Conservation (phyloP, 2,113 vertebrate species). For the Australoheros scitulus region DNA sequence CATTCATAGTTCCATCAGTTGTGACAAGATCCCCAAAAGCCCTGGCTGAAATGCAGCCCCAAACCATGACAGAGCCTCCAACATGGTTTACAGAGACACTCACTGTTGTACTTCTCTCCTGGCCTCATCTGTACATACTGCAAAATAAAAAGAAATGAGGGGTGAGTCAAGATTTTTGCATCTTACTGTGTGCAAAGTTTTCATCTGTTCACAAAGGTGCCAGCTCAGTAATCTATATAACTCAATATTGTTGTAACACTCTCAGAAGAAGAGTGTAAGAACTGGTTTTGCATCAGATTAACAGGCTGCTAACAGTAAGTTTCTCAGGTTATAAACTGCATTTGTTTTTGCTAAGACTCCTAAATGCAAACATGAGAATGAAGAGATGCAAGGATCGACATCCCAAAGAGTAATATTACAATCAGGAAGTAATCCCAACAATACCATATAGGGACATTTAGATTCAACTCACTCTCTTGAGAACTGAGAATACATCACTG, state of each 20-base stretch:
- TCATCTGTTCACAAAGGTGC: constrained; percentile 8
- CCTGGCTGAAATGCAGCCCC: too few relatives aligned
- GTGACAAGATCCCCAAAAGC: not conserved
- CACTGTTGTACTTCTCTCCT: not conserved
- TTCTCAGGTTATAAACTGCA: not conserved
- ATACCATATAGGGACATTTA: not conserved
- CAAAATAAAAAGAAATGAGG: not conserved
- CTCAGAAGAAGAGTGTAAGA: not conserved
- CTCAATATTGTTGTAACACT: not conserved
- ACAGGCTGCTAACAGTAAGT: constrained; percentile 14
- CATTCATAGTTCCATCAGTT: not conserved
- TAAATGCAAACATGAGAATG: not conserved
- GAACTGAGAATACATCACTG: not conserved
- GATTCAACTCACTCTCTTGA: not conserved
- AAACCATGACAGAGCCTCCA: not conserved
- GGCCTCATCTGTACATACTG: not conserved
- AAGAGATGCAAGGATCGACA: not conserved
- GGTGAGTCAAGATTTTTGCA: not conserved
- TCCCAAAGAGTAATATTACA: not conserved
- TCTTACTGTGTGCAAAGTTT: not conserved
- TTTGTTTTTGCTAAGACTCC: not conserved
- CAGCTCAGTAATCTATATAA: constrained; percentile 11
- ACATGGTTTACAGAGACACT: not conserved
- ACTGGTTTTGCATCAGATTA: constrained; percentile 13
- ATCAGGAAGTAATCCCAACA: not conserved